Evolutionary conservation across 2,797 vertebrate species (phyloP).

Genomic region (Lycodopsis pacificus): DNA sequence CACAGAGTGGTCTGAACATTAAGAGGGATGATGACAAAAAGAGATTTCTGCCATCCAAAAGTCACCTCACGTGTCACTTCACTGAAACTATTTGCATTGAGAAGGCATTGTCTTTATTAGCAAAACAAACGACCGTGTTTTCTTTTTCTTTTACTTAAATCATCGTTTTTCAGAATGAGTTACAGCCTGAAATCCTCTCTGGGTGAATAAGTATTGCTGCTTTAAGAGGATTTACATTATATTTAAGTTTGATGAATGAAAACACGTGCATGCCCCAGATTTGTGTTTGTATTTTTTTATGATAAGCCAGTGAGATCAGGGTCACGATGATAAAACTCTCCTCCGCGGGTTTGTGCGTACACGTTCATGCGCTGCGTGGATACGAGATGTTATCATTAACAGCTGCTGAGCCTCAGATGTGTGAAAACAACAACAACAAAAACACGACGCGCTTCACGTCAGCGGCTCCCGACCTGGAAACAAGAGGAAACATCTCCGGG

Average conservation of each 20-base stretch:
- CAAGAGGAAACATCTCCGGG: no score
- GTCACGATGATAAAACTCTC: conserved; percentile 32
- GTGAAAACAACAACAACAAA: conserved; percentile 33
- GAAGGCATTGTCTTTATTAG: neutral
- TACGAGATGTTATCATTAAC: conserved; percentile 24
- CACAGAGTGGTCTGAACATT: neutral
- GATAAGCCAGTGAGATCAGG: conserved; percentile 47
- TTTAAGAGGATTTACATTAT: conserved; percentile 26
- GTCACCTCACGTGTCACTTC: neutral
- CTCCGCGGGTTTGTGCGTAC: conserved; percentile 9
- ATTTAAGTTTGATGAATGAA: neutral
- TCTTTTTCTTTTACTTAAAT: neutral
- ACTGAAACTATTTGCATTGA: neutral
- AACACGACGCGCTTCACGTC: neutral
- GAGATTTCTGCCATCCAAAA: no score
- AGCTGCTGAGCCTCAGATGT: conserved; percentile 20
- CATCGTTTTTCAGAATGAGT: neutral
- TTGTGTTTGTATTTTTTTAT: neutral
- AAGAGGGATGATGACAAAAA: neutral
- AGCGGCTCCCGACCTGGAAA: no score
- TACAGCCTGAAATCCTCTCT: conserved; percentile 13
- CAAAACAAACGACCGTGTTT: neutral
- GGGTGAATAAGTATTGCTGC: neutral
- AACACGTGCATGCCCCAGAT: conserved; percentile 55
- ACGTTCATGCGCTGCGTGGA: conserved; percentile 3